Percentiles rank a stretch among this genome's conserved stretches.
Evolutionary conservation across 2,797 vertebrate genomes (phyloP).

Genomic region (Nannoperca australis): DNA sequence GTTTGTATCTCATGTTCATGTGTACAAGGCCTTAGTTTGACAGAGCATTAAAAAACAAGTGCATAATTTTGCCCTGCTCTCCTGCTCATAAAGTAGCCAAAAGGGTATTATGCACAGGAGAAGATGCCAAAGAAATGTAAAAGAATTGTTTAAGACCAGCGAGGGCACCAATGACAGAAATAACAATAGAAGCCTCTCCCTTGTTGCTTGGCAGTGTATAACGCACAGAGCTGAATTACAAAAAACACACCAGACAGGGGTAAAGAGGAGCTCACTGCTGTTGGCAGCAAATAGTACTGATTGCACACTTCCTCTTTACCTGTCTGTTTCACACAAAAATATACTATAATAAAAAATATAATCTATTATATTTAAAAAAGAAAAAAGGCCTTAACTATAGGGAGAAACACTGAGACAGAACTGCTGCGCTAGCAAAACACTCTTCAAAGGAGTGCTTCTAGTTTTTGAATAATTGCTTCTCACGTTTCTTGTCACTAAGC

Average conservation of each 20-base stretch:
- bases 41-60: constrained; percentile 31
- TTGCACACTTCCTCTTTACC: constrained; percentile 75
- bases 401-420: constrained; percentile 79
- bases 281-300: constrained; percentile 65
- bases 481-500: constrained; percentile 16
- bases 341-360: constrained; percentile 86
- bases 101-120: constrained; percentile 42
- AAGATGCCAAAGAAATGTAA: constrained; percentile 32
- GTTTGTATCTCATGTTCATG: constrained; percentile 5
- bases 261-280: constrained; percentile 69
- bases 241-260: constrained; percentile 80
- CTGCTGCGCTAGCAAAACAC: constrained; percentile 68
- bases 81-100: constrained; percentile 44
- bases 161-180: constrained; percentile 73
- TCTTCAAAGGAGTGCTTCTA: constrained; percentile 66
- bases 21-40: constrained; percentile 54
- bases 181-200: constrained; percentile 76
- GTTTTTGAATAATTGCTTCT: constrained; percentile 45
- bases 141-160: constrained; percentile 59
- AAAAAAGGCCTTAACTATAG: constrained; percentile 84
- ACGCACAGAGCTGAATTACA: constrained; percentile 85
- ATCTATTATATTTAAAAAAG: constrained; percentile 84
- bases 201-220: constrained; percentile 88
- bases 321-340: constrained; percentile 83
- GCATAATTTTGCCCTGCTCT: constrained; percentile 45